phyloP scores from a whole-genome alignment of 2,113 vertebrate species.

The Antennarius striatus region DNA sequence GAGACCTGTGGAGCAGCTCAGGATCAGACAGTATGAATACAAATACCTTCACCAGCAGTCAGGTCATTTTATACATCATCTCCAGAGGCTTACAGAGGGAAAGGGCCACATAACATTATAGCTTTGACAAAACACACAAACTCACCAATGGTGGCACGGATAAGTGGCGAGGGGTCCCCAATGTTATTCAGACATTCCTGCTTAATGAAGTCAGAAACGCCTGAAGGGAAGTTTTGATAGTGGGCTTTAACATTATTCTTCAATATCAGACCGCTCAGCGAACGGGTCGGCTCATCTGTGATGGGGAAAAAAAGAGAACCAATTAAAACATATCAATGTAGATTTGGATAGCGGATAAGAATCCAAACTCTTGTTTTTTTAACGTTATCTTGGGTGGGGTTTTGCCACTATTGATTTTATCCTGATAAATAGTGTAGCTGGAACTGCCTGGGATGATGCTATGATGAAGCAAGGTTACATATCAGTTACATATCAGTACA shows the following conservation, averaged over 20 bases:
- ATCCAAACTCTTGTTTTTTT: no score
- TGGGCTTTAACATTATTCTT: constrained; percentile 98
- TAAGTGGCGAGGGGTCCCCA: constrained; percentile 90
- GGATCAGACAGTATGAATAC: constrained; percentile 77
- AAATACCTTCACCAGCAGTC: constrained; percentile 59
- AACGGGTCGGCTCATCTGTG: constrained; percentile 91
- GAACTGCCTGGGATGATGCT: no score
- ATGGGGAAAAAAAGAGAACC: neutral
- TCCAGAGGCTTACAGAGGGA: constrained; percentile 34
- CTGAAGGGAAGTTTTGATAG: constrained; percentile 90
- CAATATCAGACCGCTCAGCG: constrained; percentile 91
- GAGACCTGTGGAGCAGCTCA: constrained; percentile 14
- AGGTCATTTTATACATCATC: constrained; percentile 59
- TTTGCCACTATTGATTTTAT: no score
- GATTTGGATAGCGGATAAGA: neutral
- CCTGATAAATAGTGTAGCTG: no score
- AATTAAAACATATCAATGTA: neutral
- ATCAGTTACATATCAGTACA: no score
- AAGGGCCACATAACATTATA: accelerated
- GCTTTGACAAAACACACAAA: neutral
- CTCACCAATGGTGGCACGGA: constrained; percentile 91
- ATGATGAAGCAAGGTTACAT: no score
- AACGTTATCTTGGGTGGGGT: no score
- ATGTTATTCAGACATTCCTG: constrained; percentile 95
- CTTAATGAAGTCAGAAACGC: constrained; percentile 93